Evolutionary conservation across 2,888 invertebrate genomes (phyloP).

Genomic region (Drosophila nigricruria): DNA sequence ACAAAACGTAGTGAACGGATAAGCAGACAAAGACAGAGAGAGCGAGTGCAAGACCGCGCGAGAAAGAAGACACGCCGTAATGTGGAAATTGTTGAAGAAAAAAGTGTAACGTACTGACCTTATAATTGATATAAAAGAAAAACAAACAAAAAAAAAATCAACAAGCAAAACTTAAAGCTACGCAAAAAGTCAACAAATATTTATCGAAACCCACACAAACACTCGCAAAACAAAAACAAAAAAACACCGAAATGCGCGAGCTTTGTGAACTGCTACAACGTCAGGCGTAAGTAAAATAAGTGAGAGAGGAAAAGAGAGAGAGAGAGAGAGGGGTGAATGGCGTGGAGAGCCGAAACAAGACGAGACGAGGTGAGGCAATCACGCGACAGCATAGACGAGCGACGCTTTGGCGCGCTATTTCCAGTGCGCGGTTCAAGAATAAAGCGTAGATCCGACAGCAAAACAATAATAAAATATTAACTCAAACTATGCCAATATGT

Average conservation of each 20-base stretch:
- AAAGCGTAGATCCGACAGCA: constrained; percentile 19
- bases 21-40: background rate
- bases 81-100: constrained; percentile 48
- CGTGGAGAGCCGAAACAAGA: background rate
- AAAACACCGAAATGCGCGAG: constrained; percentile 47
- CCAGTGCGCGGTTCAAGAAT: constrained; percentile 12
- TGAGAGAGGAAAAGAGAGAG: too few relatives aligned
- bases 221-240: constrained; percentile 25
- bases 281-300: constrained; percentile 54
- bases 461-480: constrained; percentile 20
- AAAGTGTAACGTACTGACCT: constrained; percentile 60
- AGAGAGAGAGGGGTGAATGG: background rate
- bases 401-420: constrained; percentile 27
- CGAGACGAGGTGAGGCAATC: background rate
- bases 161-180: constrained; percentile 13
- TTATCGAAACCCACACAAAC: constrained; percentile 28
- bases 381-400: constrained; percentile 14
- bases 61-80: constrained; percentile 11
- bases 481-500: constrained; percentile 21
- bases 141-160: constrained; percentile 8
- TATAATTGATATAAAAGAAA: constrained; percentile 11
- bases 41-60: background rate
- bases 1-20: constrained; percentile 13
- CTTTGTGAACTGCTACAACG: constrained; percentile 36
- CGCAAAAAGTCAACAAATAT: constrained; percentile 24